Conservation (phyloP, 2,888 invertebrate genomes). For the Sphaerophoria rueppellii region DNA sequence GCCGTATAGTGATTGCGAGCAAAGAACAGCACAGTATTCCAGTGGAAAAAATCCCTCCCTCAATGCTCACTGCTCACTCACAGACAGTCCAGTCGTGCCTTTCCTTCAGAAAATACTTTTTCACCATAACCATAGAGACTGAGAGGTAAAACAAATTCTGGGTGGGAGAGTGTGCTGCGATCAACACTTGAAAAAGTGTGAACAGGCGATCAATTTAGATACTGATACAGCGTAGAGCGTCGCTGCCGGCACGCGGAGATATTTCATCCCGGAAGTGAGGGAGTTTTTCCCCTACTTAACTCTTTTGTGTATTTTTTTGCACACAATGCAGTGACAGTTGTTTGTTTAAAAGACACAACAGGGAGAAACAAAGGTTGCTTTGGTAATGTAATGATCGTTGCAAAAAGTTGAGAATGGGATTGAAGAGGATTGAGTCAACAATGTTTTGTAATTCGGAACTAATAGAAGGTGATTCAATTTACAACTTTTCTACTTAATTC, state of each 20-base stretch:
- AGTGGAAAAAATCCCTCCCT: slow-evolving; percentile 1
- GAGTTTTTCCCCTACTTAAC: slow-evolving; percentile 40
- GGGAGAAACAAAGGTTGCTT: too few relatives aligned
- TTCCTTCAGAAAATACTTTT: slow-evolving; percentile 14
- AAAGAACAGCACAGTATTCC: neutral
- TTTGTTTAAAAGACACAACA: neutral
- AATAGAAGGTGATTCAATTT: too few relatives aligned
- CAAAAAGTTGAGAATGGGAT: too few relatives aligned
- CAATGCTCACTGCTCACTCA: slow-evolving; percentile 17
- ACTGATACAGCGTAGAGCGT: neutral
- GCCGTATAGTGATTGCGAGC: neutral
- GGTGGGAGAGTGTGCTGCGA: slow-evolving; percentile 35
- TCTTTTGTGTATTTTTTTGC: slow-evolving; percentile 1
- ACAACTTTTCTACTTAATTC: too few relatives aligned
- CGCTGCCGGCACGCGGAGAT: slow-evolving; percentile 32
- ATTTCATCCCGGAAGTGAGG: slow-evolving; percentile 70
- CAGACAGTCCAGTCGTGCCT: slow-evolving; percentile 39
- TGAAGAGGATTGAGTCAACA: too few relatives aligned
- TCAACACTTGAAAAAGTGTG: slow-evolving; percentile 48
- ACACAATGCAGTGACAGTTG: neutral
- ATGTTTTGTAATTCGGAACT: too few relatives aligned
- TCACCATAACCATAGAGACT: neutral
- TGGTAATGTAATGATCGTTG: too few relatives aligned
- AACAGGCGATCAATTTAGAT: slow-evolving; percentile 61
- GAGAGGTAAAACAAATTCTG: neutral